Evolutionary conservation across 2,113 vertebrate species (phyloP), one percentile per base, ranked within the genome.

Genomic region (Laterallus jamaicensis): DNA sequence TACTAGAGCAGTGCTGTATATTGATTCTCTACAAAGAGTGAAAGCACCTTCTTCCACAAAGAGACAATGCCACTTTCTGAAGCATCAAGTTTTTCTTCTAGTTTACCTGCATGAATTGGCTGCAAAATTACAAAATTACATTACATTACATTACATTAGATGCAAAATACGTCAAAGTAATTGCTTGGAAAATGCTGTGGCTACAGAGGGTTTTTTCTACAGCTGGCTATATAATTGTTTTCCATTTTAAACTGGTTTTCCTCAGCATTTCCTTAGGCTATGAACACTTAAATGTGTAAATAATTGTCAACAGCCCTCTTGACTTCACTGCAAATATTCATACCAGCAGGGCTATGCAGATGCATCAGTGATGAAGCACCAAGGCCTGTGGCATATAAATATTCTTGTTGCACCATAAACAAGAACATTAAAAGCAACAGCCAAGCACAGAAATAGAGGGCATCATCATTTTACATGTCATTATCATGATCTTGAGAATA

Each of bases 261-360:
- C 44, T 85, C 28, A 24, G 1, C 42, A 86, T 70, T 81, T 88
- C 74, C 77, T 82, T 70, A 74, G 87, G 89, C 75, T 88, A 89
- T 1, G 2, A 82, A 68, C 42, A 91, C 31, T 86, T 84, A n/a
- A 79, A 76, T 24, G 9, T 9, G n/a, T 78, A 91, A 91, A 71
- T 95, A 86, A 86, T 60, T 87, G 49, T 75, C 81, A 89, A 54
- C 84, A 82, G 58, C 40, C 47, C 56, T 67, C 82, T 91, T 79
- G 66, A 85, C 84, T 73, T 90, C 35, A 73, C n/a, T 73, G 70
- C 74, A 84, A 73, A 75, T 91, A 78, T 28, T 83, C 76, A 47
- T 40, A 78, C 26, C 64, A 60, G 62, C 52, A 21, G 82, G 81
- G 37, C 62, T 95, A n/a, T 64, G 32, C 28, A 85, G n/a, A 21